Conservation (phyloP, 2,113 vertebrate genomes). For the Mola mola region DNA sequence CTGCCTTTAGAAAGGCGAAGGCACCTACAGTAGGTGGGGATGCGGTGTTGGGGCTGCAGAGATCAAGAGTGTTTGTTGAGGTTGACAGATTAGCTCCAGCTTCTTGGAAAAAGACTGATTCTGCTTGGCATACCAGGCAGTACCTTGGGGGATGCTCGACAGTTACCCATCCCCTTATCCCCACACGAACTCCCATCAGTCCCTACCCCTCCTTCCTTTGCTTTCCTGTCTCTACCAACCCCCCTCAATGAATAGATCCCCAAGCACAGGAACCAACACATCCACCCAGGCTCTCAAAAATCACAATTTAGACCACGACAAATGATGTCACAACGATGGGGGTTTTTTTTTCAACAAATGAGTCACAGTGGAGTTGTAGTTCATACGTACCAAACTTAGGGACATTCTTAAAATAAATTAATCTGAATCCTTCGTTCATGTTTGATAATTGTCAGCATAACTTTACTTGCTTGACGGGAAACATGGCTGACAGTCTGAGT, state of each 20-base stretch:
- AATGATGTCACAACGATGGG: slow-evolving; percentile 9
- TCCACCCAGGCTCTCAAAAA: slow-evolving; percentile 46
- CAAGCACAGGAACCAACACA: slow-evolving; percentile 51
- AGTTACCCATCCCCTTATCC: slow-evolving; percentile 79
- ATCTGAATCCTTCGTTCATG: slow-evolving; percentile 24
- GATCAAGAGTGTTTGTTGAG: slow-evolving; percentile 64
- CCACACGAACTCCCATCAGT: slow-evolving; percentile 57
- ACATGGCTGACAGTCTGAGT: slow-evolving; percentile 27
- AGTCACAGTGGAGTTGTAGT: slow-evolving; percentile 39
- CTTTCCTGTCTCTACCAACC: slow-evolving; percentile 75
- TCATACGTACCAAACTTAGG: slow-evolving; percentile 25
- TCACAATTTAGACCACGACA: slow-evolving; percentile 30
- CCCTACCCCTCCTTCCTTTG: slow-evolving; percentile 55
- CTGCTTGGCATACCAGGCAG: slow-evolving; percentile 79
- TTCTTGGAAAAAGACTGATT: slow-evolving; percentile 74
- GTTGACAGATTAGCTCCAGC: slow-evolving; percentile 80
- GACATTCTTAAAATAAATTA: slow-evolving; percentile 22
- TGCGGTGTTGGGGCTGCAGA: slow-evolving; percentile 40
- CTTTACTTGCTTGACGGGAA: slow-evolving; percentile 27
- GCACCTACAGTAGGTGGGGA: slow-evolving; percentile 37
- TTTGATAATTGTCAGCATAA: slow-evolving; percentile 11
- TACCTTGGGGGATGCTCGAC: slow-evolving; percentile 77
- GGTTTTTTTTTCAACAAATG: slow-evolving; percentile 42
- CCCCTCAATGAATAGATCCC: slow-evolving; percentile 69
- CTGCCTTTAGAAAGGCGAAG: slow-evolving; percentile 46